phyloP scores from a whole-genome alignment of 2,888 invertebrate species.

The Heteromyza rotundicornis region DNA sequence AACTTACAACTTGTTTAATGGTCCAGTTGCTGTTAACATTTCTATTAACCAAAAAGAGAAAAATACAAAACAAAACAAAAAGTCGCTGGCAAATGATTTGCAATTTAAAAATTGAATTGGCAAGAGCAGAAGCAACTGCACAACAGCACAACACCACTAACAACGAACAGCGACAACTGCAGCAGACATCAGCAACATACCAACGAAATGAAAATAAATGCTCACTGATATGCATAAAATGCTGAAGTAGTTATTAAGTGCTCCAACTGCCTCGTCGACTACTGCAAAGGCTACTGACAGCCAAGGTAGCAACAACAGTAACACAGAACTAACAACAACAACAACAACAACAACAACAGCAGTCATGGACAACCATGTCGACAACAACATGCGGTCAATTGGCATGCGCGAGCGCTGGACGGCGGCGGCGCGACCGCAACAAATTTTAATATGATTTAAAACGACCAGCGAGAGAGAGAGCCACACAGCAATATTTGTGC shows the following conservation, averaged over 20 bases:
- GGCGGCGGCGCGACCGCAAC: constrained; percentile 24
- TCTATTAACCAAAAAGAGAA: neutral
- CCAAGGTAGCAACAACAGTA: neutral
- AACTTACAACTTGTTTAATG: neutral
- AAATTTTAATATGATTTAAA: constrained; percentile 35
- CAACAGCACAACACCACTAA: no score
- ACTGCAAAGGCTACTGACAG: neutral
- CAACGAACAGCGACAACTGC: neutral
- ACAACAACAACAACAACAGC: neutral
- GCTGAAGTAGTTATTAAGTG: constrained; percentile 32
- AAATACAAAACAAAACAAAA: no score
- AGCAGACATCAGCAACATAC: neutral
- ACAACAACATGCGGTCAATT: constrained; percentile 4
- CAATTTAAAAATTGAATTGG: constrained; percentile 31
- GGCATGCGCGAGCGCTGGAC: neutral
- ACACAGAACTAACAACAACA: no score
- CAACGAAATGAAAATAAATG: neutral
- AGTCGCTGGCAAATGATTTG: constrained; percentile 29
- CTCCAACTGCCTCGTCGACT: constrained; percentile 20
- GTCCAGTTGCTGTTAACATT: neutral
- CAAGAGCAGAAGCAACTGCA: neutral
- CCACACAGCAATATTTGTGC: neutral
- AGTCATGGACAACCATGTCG: constrained; percentile 1
- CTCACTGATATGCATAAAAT: neutral
- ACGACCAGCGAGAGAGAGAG: neutral